Evolutionary conservation across 1,140 invertebrate species (phyloP), one percentile per base, ranked within the genome.

Genomic region (Acyrthosiphon pisum): DNA sequence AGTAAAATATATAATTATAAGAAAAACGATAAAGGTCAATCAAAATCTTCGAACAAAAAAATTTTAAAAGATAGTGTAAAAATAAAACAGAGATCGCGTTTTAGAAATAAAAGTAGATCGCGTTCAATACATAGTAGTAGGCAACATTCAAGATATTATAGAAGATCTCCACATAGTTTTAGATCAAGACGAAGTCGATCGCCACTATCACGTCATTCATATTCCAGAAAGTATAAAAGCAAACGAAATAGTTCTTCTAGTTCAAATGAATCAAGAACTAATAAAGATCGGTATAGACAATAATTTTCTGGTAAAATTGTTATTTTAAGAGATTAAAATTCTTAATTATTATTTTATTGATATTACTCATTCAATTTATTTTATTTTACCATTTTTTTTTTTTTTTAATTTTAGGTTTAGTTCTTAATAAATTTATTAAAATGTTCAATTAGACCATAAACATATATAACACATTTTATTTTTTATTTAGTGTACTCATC

Each of bases 241-340:
- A 92, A 92, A 84, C 23, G 76, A 30, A 53, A 92, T 83, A 92
- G 91, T 92, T 92, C 90, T 81, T 92, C 91, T 53, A 50, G 44
- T 81, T 92, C 91, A 50, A 92, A 53, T 30, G 91, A 83, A 83
- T 92, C 76, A 37, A 92, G 48, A 83, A 92, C 48, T 84, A 37
- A 81, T 84, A 84, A 83, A 92, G 76, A 84, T 11, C 46, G 48
- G 1, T 83, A 92, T 35, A 92, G 91, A 41, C 48, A n/a, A 84
- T 92, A 84, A 92, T 37, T 23, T 83, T 48, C 2, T 48, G 46
- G 41, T 83, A 2, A 41, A 91, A 60, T 76, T 41, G 1, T 44
- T 37, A 68, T 60, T 91, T 56, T 41, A 30, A 56, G 22, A 41
- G 23, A 35, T 89, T 89, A 41, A 41, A 41, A 90, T 18, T 35